Evolutionary conservation across 2,797 vertebrate genomes (phyloP).

Genomic region (Thripadectes ignobilis): DNA sequence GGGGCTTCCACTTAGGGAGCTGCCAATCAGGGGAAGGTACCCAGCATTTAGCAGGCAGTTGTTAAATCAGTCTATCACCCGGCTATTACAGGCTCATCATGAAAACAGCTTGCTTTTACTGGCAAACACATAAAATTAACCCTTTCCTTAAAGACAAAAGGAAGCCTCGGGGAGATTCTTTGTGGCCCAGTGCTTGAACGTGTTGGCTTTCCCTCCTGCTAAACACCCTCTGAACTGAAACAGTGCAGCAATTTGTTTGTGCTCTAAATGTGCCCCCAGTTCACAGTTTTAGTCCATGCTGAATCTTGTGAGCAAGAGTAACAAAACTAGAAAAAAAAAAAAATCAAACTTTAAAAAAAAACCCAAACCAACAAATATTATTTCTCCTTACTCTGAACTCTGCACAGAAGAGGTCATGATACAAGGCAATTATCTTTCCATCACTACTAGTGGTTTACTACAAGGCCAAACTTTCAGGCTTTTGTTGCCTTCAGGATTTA

Average conservation of each 20-base stretch:
- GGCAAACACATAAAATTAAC: constrained; percentile 26
- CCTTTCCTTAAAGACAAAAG: background rate
- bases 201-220: background rate
- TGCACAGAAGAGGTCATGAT: background rate
- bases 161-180: background rate
- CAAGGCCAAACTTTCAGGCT: background rate
- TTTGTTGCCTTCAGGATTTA: background rate
- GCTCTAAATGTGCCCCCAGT: background rate
- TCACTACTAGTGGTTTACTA: background rate
- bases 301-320: fast-evolving
- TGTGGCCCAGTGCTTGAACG: background rate
- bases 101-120: constrained; percentile 17
- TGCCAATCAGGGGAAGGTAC: background rate
- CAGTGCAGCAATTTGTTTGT: background rate
- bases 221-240: background rate
- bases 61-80: constrained; percentile 18
- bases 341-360: background rate
- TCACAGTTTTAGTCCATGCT: background rate
- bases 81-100: constrained; percentile 10
- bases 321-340: background rate
- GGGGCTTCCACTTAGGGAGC: constrained; percentile 16
- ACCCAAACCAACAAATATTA: fast-evolving
- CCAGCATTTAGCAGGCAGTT: background rate
- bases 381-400: background rate
- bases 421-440: background rate